Evolutionary conservation across 2,797 vertebrate species (phyloP), one percentile per base, ranked within the genome.

Genomic region (Enteromius unitaeniatus): DNA sequence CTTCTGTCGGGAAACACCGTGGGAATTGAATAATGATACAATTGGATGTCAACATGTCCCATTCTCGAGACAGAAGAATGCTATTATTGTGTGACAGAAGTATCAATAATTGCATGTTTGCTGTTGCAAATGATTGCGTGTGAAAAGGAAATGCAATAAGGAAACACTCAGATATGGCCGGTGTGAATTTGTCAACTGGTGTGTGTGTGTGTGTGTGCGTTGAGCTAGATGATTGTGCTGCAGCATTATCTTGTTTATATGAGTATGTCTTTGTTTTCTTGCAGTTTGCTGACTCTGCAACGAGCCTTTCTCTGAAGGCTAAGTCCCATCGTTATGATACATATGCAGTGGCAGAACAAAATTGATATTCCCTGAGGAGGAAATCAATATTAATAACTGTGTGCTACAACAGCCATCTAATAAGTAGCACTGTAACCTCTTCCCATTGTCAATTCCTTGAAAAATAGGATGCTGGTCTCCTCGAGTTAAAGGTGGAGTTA

Each of bases 301-400:
- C 51, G 68, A 51, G 68, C 17, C 86, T 82, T 78, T 21, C 88
- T 90, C 81, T 60, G 87, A 92, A 90, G 86, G 89, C 90, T 90
- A 86, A 89, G 79, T 74, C 90, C 92, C 86, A 89, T 91, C 89
- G 84, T 89, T 82, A 88, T 90, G 78, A 85, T 88, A 23, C 74
- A 37, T 88, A 88, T 65, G 87, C 88, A 89, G 79, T 83, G 84
- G 88, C 82, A 89, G 92, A 93, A 93, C 91, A 89, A 91, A 95
- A 95, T 92, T 93, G 89, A 93, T 93, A 91, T 89, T 86, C 84
- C 75, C 82, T 34, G 28, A 87, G 88, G 89, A 92, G 92, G 91
- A 90, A 94, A 95, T 95, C 93, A 92, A 91, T 95, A 94, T 94
- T 93, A 94, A 92, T 94, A 93, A 92, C 84, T 60, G 79, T 87